A percentile compares a stretch with the other conserved stretches of the same genome.
Conservation (phyloP, 2,888 invertebrate species). For the Melanostoma scalare region DNA sequence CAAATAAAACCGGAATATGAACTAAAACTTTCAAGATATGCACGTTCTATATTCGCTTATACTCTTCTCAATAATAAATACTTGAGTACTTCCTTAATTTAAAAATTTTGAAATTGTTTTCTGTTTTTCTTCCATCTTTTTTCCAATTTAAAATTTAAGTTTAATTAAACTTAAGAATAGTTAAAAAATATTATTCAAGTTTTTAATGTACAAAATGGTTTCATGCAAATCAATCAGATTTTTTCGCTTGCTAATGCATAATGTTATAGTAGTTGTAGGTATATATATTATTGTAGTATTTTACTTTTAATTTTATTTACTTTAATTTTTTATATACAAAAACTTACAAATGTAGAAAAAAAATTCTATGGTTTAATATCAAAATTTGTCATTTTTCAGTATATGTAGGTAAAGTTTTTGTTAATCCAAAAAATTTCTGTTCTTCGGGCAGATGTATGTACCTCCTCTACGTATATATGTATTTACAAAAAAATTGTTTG, state of each 20-base stretch:
- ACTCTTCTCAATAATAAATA: conserved; percentile 42
- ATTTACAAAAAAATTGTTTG: conserved; percentile 55
- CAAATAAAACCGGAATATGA: conserved; percentile 51
- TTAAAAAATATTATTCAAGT: conserved; percentile 33
- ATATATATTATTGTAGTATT: conserved; percentile 26
- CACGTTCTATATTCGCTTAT: conserved; percentile 36
- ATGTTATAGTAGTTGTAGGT: conserved; percentile 21
- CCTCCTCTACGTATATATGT: conserved; percentile 35
- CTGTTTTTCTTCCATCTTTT: conserved; percentile 9
- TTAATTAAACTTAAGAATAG: conserved; percentile 44
- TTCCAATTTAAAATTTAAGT: conserved; percentile 35
- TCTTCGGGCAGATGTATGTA: conserved; percentile 26
- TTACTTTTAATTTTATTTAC: conserved; percentile 13
- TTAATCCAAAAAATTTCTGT: conserved; percentile 28
- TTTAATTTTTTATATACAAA: conserved; percentile 55
- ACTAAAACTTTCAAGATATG: conserved; percentile 56
- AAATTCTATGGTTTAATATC: conserved; percentile 56
- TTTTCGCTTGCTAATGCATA: conserved; percentile 43
- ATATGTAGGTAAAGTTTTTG: conserved; percentile 4
- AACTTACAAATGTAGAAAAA: conserved; percentile 66
- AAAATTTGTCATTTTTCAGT: conserved; percentile 54
- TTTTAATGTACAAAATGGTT: conserved; percentile 41
- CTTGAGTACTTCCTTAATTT: conserved; percentile 24
- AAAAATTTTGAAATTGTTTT: conserved; percentile 24
- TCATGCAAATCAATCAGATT: conserved; percentile 39